Evolutionary conservation across 1,140 invertebrate species (phyloP).

Genomic region (Hyposmocoma kahamanoa): DNA sequence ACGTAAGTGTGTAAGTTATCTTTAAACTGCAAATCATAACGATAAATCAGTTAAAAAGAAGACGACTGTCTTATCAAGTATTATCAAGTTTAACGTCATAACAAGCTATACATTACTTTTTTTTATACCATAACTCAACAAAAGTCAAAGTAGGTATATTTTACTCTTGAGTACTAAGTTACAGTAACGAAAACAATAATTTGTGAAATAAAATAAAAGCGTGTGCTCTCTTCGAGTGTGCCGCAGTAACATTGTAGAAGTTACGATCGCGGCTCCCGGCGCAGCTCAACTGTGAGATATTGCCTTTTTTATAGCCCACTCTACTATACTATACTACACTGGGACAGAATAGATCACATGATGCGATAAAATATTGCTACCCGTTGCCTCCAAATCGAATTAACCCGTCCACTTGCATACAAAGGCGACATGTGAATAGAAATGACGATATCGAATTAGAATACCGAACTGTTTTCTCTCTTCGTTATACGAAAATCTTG

Average conservation of each 20-base stretch:
- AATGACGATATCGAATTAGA: conserved; percentile 60
- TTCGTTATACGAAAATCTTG: conserved; percentile 36
- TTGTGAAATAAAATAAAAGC: conserved; percentile 41
- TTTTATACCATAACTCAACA: too few species aligned
- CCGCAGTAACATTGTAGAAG: conserved; percentile 65
- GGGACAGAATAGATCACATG: conserved; percentile 71
- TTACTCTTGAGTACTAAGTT: too few species aligned
- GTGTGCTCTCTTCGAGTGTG: conserved; percentile 35
- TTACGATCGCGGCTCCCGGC: conserved; percentile 59
- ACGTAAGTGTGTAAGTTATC: too few species aligned
- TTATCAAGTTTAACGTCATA: too few species aligned
- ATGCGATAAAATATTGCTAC: conserved; percentile 70
- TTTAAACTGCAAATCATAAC: too few species aligned
- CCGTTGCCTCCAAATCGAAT: conserved; percentile 62
- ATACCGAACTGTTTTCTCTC: conserved; percentile 44
- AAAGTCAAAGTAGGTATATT: neutral
- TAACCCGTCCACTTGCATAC: conserved; percentile 71
- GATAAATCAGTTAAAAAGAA: too few species aligned
- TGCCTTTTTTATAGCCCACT: conserved; percentile 71
- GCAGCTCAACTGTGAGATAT: conserved; percentile 69
- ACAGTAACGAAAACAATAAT: conserved; percentile 40
- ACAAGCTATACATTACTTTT: too few species aligned
- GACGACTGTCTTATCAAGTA: too few species aligned
- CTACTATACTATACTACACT: conserved; percentile 65
- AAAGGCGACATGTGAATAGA: conserved; percentile 61